Conservation (phyloP, 1,140 invertebrate species). For the Hermatobates lingyangjiaoensis region DNA sequence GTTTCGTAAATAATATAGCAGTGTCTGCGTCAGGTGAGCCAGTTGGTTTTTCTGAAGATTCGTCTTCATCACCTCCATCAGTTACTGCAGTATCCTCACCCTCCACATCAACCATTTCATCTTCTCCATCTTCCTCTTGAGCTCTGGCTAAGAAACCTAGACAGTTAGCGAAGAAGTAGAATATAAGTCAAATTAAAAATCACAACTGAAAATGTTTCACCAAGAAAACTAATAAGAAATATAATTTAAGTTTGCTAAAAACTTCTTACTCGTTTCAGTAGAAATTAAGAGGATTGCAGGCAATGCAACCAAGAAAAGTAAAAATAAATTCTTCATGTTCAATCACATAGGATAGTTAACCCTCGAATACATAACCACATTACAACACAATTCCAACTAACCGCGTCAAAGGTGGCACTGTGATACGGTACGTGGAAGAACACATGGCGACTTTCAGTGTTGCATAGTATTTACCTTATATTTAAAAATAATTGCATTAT, state of each 20-base stretch:
- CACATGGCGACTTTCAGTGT: too few species aligned
- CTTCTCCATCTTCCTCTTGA: conserved; percentile 52
- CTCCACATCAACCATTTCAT: conserved; percentile 44
- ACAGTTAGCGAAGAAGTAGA: not conserved
- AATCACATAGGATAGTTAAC: too few species aligned
- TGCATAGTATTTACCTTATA: too few species aligned
- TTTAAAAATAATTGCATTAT: too few species aligned
- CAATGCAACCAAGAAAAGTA: conserved; percentile 2
- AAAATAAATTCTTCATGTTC: conserved; percentile 5
- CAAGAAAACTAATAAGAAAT: not conserved
- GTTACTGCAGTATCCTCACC: conserved; percentile 20
- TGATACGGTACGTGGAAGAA: too few species aligned
- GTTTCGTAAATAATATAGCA: conserved; percentile 80
- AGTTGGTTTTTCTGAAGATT: conserved; percentile 6
- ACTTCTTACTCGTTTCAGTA: not conserved
- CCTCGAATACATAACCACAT: too few species aligned
- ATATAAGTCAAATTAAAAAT: not conserved
- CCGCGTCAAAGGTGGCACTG: too few species aligned
- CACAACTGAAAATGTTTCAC: not conserved
- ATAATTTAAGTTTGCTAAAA: not conserved
- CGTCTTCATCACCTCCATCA: conserved; percentile 11
- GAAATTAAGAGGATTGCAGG: not conserved
- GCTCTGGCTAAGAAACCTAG: conserved; percentile 21
- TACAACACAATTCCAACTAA: too few species aligned
- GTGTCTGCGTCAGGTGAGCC: conserved; percentile 86